Evolutionary conservation across 1,140 invertebrate genomes (phyloP).

Genomic region (Drosophila bifasciata): DNA sequence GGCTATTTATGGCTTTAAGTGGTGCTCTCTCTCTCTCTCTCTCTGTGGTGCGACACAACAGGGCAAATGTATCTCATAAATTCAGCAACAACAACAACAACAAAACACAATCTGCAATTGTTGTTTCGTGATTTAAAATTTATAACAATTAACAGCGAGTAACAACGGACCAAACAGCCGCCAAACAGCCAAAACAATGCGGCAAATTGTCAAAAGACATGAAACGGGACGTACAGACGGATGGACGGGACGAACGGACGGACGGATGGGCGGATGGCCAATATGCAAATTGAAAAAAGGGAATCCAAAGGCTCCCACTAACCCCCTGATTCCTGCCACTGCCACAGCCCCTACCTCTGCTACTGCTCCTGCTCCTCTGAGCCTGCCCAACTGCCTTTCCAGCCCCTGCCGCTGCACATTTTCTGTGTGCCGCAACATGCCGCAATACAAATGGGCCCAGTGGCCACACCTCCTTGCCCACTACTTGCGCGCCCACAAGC

Average conservation of each 20-base stretch:
- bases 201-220: constrained; percentile 73
- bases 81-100: constrained; percentile 28
- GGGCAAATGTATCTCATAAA: constrained; percentile 50
- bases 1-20: constrained; percentile 44
- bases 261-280: constrained; percentile 52
- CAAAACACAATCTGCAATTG: constrained; percentile 35
- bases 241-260: too few relatives aligned
- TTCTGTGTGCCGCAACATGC: constrained; percentile 36
- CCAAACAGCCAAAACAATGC: constrained; percentile 59
- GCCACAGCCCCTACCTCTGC: too few relatives aligned
- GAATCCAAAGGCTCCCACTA: too few relatives aligned
- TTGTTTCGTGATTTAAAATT: constrained; percentile 73
- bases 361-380: too few relatives aligned
- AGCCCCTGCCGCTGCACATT: too few relatives aligned
- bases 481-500: background rate
- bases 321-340: too few relatives aligned
- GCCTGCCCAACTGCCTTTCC: too few relatives aligned
- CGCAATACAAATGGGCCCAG: constrained; percentile 43
- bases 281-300: constrained; percentile 47
- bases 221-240: constrained; percentile 64
- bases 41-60: background rate
- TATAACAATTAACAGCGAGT: constrained; percentile 66
- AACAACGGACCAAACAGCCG: too few relatives aligned
- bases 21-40: background rate
- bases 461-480: background rate